These are phyloP conservation scores for Amitus sp. DNA, from an alignment of 2,888 invertebrate genomes.

Conservation along the genomic window DNA sequence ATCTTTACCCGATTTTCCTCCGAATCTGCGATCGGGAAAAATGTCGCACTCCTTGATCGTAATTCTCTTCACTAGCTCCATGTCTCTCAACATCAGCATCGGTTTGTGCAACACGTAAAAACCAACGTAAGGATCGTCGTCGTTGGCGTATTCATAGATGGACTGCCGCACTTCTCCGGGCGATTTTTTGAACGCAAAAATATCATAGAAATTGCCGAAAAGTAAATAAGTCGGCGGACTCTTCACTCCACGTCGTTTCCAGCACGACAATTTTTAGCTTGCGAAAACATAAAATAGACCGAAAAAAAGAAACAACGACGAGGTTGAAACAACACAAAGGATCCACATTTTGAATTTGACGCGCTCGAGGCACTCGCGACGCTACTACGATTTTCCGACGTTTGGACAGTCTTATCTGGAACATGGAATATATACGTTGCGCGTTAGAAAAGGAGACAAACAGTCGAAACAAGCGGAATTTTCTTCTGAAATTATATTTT, in stretches of 20 bases:
- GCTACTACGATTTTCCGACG: too few relatives aligned
- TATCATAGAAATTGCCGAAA: conserved; percentile 51
- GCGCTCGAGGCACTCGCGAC: too few relatives aligned
- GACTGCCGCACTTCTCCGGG: conserved; percentile 47
- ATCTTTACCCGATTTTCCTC: conserved; percentile 57
- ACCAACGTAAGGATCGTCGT: conserved; percentile 61
- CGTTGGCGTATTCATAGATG: conserved; percentile 47
- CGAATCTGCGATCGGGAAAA: conserved; percentile 65
- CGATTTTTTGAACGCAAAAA: conserved; percentile 44
- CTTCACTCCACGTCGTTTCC: conserved; percentile 48
- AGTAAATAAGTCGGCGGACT: conserved; percentile 44
- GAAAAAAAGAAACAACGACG: background rate
- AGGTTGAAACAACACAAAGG: background rate
- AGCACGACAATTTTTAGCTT: conserved; percentile 51
- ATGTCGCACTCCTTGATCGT: conserved; percentile 66
- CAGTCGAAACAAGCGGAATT: too few relatives aligned
- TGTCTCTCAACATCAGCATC: conserved; percentile 62
- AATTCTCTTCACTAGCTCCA: conserved; percentile 65
- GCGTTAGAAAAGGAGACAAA: too few relatives aligned
- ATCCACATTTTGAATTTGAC: background rate
- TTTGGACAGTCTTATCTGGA: too few relatives aligned
- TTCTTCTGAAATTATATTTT: too few relatives aligned
- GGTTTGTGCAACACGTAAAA: conserved; percentile 67
- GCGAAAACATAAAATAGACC: conserved; percentile 41
- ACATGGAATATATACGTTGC: too few relatives aligned